Conservation (phyloP, 2,888 invertebrate species). For the Diarsia brunnea region DNA sequence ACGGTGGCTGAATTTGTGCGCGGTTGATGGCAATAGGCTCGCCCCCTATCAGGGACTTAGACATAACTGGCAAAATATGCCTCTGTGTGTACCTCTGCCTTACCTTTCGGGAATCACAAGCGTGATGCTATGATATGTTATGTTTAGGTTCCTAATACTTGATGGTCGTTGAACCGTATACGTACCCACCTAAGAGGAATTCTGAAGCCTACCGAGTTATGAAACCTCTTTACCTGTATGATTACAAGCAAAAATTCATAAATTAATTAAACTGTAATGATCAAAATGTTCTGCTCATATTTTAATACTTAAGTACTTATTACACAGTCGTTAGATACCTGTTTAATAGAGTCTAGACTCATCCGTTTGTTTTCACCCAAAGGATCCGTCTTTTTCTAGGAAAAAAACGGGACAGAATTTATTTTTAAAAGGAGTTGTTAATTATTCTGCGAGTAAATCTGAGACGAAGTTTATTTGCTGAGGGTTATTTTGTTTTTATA, state of each 20-base stretch:
- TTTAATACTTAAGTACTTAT: neutral
- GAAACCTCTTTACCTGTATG: neutral
- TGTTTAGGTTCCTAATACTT: neutral
- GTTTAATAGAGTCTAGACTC: slow-evolving; percentile 37
- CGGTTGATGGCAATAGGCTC: too few relatives aligned
- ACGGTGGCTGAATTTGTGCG: too few relatives aligned
- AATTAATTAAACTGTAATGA: neutral
- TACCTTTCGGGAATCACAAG: too few relatives aligned
- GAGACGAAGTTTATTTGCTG: slow-evolving; percentile 19
- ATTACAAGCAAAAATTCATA: neutral
- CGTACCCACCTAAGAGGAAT: neutral
- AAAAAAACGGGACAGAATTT: slow-evolving; percentile 5
- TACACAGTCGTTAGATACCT: neutral
- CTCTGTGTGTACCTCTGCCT: too few relatives aligned
- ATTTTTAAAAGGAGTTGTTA: slow-evolving; percentile 38
- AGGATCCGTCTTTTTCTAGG: slow-evolving; percentile 16
- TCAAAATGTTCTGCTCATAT: neutral
- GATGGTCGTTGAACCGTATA: neutral
- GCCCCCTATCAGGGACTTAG: too few relatives aligned
- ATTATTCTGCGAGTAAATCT: slow-evolving; percentile 26
- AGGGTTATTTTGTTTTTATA: slow-evolving; percentile 4
- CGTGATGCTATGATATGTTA: too few relatives aligned
- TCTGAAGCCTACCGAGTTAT: neutral
- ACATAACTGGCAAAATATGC: too few relatives aligned
- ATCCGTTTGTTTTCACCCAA: slow-evolving; percentile 30